Percentiles rank a stretch among this genome's conserved stretches.
Conservation (phyloP, 92 coral and sea anemone genomes). For the Muricea muricata region DNA sequence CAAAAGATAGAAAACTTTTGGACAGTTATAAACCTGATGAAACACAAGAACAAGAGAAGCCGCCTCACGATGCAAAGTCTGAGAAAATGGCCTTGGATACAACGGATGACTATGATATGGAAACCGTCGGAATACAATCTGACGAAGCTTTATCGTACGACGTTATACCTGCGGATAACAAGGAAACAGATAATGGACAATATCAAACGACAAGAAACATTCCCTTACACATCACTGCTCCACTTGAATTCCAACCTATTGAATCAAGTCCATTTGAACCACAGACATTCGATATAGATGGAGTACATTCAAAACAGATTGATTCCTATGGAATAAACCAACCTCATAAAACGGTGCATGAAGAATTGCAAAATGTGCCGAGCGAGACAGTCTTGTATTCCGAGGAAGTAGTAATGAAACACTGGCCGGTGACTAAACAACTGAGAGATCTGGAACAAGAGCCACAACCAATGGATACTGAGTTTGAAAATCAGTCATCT, state of each 20-base stretch:
- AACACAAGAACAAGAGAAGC: neutral
- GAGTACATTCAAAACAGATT: neutral
- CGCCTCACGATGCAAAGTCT: neutral
- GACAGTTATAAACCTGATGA: neutral
- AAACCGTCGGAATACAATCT: neutral
- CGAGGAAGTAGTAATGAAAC: neutral
- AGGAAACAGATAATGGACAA: neutral
- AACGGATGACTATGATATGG: neutral
- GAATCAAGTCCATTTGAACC: constrained; percentile 7
- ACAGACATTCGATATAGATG: neutral
- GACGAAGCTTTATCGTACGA: neutral
- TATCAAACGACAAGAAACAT: neutral
- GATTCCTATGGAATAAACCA: neutral
- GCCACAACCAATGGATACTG: neutral
- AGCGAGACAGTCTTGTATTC: neutral
- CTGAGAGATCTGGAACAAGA: constrained; percentile 11
- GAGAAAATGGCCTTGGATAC: neutral
- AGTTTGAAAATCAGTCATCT: neutral
- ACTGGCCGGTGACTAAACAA: neutral
- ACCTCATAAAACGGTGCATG: neutral
- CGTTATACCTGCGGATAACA: neutral
- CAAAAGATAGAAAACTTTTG: neutral
- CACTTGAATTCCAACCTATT: neutral
- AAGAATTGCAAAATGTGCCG: neutral
- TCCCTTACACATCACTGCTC: neutral